Percentiles rank a stretch among this genome's conserved stretches.
phyloP scores from a whole-genome alignment of 2,888 invertebrate genomes.

The Byasa hedistus region DNA sequence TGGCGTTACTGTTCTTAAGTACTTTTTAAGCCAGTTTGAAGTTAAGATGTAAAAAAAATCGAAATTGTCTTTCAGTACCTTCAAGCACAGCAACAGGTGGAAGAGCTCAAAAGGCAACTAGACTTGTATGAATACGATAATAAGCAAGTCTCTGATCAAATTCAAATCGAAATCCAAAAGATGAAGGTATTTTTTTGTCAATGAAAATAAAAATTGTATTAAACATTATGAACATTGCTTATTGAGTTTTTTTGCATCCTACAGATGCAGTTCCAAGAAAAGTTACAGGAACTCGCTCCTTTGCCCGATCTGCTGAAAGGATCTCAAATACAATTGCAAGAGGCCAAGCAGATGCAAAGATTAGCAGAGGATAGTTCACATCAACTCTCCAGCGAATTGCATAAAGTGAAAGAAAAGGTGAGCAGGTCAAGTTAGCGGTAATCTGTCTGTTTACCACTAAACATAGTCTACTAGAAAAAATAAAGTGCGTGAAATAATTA shows the following conservation, averaged over 20 bases:
- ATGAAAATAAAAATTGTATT: not conserved
- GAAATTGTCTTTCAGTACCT: conserved; percentile 52
- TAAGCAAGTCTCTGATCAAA: conserved; percentile 70
- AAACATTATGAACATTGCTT: not conserved
- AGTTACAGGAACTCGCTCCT: conserved; percentile 64
- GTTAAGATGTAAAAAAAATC: not conserved
- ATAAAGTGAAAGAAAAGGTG: conserved; percentile 68
- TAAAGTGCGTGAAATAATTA: no score
- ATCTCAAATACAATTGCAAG: conserved; percentile 66
- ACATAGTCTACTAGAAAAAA: not conserved
- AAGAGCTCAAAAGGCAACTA: conserved; percentile 60
- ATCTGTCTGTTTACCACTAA: no score
- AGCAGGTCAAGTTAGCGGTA: not conserved
- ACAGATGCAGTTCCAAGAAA: conserved; percentile 72
- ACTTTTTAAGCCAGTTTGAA: not conserved
- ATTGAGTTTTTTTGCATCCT: not conserved
- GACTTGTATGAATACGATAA: conserved; percentile 65
- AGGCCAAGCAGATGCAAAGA: conserved; percentile 64
- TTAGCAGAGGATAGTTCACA: conserved; percentile 63
- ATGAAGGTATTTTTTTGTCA: conserved; percentile 56
- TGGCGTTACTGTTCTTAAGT: no score
- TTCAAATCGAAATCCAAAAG: conserved; percentile 69
- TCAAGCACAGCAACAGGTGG: conserved; percentile 68
- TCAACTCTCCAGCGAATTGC: conserved; percentile 58
- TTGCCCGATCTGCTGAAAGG: conserved; percentile 66